Evolutionary conservation across 2,888 invertebrate species (phyloP), one percentile per base, ranked within the genome.

Genomic region (Chaitophorus viminalis): DNA sequence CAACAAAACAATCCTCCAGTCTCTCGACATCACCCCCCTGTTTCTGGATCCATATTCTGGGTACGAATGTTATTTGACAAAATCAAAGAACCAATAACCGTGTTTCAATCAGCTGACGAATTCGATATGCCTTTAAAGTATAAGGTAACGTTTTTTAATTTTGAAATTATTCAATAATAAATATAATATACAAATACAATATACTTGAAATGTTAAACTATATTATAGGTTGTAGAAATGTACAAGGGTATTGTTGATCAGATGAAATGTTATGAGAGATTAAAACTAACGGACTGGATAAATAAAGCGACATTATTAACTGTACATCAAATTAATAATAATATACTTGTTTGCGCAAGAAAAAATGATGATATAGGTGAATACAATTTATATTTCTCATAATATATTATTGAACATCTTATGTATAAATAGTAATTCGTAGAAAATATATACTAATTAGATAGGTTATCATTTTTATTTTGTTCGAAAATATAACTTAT

Each of bases 41-140:
- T 94, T n/a, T 94, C 96, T 8, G 97, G 98, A 17, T 93, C 96
- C 31, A 96, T 98, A 89, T 95, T 94, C 91, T 98, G 98, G 98
- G 95, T 95, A 25, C 93, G 96, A 76, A 93, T 95, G 85, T 92
- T 98, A 31, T 96, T 96, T 90, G 94, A 95, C 90, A 94, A 94
- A 90, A 93, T 98, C 90, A 97, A 96, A 91, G 94, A 93, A 89
- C 95, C 97, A 0, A 94, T 97, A 39, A 92, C 97, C 90, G 94
- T 94, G 88, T 97, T 97, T 90, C 94, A 95, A 91, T 93, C 94
- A 90, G 94, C 95, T 90, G 93, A 94, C 52, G 95, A 96, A 90
- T 92, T 96, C 89, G 31, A 82, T 39, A n/a, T 39, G 68, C 83
- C 77, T n/a, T 31, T 78, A n/a, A 79, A 74, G 14, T 36, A 74